Base-by-base conservation (phyloP, 2,113 vertebrate species). In the Epinephelus fuscoguttatus region DNA sequence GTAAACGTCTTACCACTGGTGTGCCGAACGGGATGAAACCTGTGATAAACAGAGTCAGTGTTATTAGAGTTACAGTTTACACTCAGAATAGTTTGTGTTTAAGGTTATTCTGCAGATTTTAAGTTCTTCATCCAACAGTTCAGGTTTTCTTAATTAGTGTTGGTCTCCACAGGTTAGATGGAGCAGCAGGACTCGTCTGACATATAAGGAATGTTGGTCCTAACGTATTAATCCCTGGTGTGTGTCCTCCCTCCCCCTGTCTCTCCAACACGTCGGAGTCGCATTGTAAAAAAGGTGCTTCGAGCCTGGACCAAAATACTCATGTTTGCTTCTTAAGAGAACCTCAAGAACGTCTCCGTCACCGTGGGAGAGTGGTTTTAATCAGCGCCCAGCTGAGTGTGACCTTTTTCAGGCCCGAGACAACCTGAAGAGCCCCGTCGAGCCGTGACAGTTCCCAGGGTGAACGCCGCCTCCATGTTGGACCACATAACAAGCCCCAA, bases 1-100 rank as follows among this genome's bases (percentile, higher is more conserved):
- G 10, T 17, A 68, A 13, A n/a, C 5, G 77, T 96, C 97, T 96
- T 94, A 98, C 97, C 57, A 98, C 97, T 87, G 97, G 97, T 0
- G 97, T 98, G 90, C 97, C 98, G 80, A 98, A 99, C 53, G 97
- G 98, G 84, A 99, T 96, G 84, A 97, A 99, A 95, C 98, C 98
- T 99, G 66, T 8, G 5, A 33, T 82, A 72, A 84, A 79, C n/a
- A 81, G n/a, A 59, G 33, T 45, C 6, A 73, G 7, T 15, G 4
- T 82, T 11, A 69, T 25, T n/a, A 42, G 7, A 7, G 21, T n/a
- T 64, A 1, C 30, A 63, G 49, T 42, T 17, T 4, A 1, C 13
- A 14, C 2, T 53, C 3, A 50, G 6, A 55, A 50, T 2, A 19
- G 15, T 52, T 67, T 69, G 19, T 12, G 52, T 66, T 27, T 4